A percentile compares a stretch with the other conserved stretches of the same genome.
Evolutionary conservation across 1,140 invertebrate species (phyloP).

Genomic region (Homarus americanus): DNA sequence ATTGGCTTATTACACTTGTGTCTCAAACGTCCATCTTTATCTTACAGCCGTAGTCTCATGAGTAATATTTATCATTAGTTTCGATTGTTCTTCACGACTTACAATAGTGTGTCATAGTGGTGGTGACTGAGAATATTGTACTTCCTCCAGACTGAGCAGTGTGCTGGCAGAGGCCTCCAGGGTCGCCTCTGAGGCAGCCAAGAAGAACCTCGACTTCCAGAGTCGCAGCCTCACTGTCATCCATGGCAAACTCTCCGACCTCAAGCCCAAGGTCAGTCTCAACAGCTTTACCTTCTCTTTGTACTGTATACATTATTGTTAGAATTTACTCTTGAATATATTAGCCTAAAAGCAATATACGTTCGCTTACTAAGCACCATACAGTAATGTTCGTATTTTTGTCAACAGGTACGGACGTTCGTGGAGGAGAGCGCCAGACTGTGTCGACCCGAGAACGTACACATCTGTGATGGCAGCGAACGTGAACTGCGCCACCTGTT

Average conservation of each 20-base stretch:
- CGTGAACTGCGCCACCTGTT: conserved; percentile 81
- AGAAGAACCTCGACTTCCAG: conserved; percentile 37
- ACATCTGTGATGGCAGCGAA: conserved; percentile 82
- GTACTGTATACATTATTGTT: not conserved
- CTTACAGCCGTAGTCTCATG: no score
- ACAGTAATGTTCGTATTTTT: not conserved
- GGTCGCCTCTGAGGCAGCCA: conserved; percentile 31
- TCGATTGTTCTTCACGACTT: no score
- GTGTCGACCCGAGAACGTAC: conserved; percentile 80
- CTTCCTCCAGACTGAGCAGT: conserved; percentile 16
- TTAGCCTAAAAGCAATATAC: not conserved
- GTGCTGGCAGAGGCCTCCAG: conserved; percentile 14
- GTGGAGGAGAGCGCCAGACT: conserved; percentile 78
- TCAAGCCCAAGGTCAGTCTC: conserved; percentile 53
- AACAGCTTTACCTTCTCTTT: not conserved
- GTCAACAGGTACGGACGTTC: conserved; percentile 76
- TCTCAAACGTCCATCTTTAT: no score
- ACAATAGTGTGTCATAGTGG: no score
- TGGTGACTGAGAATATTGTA: no score
- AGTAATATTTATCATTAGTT: no score
- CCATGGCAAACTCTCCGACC: conserved; percentile 26
- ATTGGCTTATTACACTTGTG: no score
- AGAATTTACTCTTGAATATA: not conserved
- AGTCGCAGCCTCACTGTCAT: conserved; percentile 21
- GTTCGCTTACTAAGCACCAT: not conserved